Evolutionary conservation across 2,113 vertebrate species (phyloP), one percentile per base, ranked within the genome.

Genomic region (Epinephelus lanceolatus): DNA sequence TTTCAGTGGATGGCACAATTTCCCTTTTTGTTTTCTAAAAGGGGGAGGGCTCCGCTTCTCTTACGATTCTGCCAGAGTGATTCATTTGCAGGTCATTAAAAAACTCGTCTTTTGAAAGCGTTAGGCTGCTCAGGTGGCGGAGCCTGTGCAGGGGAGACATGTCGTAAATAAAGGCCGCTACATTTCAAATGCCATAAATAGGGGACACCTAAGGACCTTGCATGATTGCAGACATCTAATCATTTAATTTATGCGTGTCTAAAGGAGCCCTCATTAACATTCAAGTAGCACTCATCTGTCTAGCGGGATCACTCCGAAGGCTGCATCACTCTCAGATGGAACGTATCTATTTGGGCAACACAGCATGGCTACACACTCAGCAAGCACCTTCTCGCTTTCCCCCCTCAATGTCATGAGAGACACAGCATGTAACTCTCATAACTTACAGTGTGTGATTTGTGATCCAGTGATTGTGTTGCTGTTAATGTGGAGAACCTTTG

Each of bases 201-300:
- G 88, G 91, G 88, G 91, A 90, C 89, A 94, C 87, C 93, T 94
- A 89, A 90, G 88, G 92, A 90, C 92, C 93, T 93, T 83, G 92
- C 91, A 91, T 94, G 94, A 95, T 93, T 94, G 92, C 93, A 89
- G 92, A 92, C 92, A 89, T 93, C 93, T 93, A 93, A 93, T 95
- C 83, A 87, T 94, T 93, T 94, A 96, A 95, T 95, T 95, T 94
- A 95, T 95, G 94, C 93, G 78, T 87, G 91, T 94, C 90, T 93
- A 93, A 93, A 95, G 90, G 86, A 94, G 91, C 84, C 88, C 92
- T 94, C 93, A 95, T 96, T 95, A 95, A 94, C 91, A 95, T 95
- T 95, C 91, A 90, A 94, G 94, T 93, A 89, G 92, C 94, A 92
- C 91, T 94, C 91, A 80, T 95, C 92, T 91, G 91, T 94, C 92